Conservation (phyloP, 2,113 vertebrate genomes). For the Cacatua alba region DNA sequence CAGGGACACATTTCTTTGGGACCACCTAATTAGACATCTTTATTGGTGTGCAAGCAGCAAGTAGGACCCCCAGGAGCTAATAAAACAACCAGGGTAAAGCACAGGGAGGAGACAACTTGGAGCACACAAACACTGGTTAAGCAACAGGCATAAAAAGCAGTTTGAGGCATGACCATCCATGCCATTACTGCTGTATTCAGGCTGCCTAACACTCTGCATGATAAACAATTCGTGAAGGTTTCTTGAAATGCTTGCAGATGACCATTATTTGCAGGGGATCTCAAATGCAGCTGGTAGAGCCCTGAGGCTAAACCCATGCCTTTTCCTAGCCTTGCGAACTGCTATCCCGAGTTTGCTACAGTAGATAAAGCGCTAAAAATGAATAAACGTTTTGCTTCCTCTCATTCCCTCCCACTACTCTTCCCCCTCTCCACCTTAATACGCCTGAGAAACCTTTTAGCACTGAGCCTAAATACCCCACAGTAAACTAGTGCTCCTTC, state of each 20-base stretch:
- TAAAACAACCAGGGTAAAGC: neutral
- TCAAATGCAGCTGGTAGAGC: neutral
- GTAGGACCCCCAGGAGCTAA: neutral
- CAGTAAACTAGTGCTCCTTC: neutral
- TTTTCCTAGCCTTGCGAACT: neutral
- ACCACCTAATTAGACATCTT: neutral
- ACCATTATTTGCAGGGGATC: neutral
- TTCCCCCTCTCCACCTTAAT: neutral
- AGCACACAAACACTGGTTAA: neutral
- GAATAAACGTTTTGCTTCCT: neutral
- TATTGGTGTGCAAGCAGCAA: neutral
- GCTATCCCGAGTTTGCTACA: conserved; percentile 47
- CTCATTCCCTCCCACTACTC: neutral
- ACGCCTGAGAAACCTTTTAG: neutral
- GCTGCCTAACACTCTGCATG: neutral
- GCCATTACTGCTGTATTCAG: neutral
- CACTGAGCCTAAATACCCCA: neutral
- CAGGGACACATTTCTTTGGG: neutral
- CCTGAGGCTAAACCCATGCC: conserved; percentile 20
- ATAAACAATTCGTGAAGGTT: neutral
- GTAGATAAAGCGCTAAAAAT: conserved; percentile 2
- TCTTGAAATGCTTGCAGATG: neutral
- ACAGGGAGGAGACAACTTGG: neutral
- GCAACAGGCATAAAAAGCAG: neutral
- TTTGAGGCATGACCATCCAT: neutral